Conservation (phyloP, 2,113 vertebrate species). For the Psettodes erumei region DNA sequence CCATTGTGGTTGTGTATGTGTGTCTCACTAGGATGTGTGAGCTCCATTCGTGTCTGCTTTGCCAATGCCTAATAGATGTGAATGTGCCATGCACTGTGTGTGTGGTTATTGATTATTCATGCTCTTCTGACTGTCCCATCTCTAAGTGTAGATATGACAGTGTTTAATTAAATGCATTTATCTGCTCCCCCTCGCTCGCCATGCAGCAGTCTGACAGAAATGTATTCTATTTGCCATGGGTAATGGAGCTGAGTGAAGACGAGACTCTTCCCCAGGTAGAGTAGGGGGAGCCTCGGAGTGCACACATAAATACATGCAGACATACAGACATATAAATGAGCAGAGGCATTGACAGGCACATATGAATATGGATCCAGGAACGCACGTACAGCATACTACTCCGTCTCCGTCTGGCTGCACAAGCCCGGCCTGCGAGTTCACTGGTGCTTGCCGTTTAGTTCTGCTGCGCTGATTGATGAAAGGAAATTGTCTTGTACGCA, state of each 20-base stretch:
- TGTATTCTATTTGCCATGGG: slow-evolving; percentile 81
- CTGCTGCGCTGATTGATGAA: slow-evolving; percentile 41
- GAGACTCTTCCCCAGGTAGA: slow-evolving; percentile 63
- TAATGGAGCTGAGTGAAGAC: slow-evolving; percentile 79
- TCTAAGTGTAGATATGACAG: slow-evolving; percentile 84
- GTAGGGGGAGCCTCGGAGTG: slow-evolving; percentile 26
- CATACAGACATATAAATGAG: slow-evolving; percentile 23
- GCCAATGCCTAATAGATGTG: slow-evolving; percentile 2
- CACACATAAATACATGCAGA: slow-evolving; percentile 47
- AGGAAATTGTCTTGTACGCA: slow-evolving; percentile 34
- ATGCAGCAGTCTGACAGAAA: slow-evolving; percentile 79
- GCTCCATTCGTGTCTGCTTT: slow-evolving; percentile 1
- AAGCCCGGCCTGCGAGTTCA: slow-evolving; percentile 44
- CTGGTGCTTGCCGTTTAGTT: slow-evolving; percentile 39
- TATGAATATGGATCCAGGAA: slow-evolving; percentile 32
- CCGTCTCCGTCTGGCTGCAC: slow-evolving; percentile 4
- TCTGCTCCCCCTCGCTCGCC: slow-evolving; percentile 76
- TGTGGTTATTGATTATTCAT: slow-evolving; percentile 80
- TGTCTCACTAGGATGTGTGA: slow-evolving; percentile 1
- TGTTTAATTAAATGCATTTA: slow-evolving; percentile 87
- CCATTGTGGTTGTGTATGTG: slow-evolving; percentile 8
- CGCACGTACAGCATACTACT: not conserved
- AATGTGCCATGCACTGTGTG: slow-evolving; percentile 19
- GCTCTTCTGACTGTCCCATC: slow-evolving; percentile 71
- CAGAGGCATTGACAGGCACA: slow-evolving; percentile 14